Evolutionary conservation across 1,140 invertebrate species (phyloP).

Genomic region (Orchestia grillus): DNA sequence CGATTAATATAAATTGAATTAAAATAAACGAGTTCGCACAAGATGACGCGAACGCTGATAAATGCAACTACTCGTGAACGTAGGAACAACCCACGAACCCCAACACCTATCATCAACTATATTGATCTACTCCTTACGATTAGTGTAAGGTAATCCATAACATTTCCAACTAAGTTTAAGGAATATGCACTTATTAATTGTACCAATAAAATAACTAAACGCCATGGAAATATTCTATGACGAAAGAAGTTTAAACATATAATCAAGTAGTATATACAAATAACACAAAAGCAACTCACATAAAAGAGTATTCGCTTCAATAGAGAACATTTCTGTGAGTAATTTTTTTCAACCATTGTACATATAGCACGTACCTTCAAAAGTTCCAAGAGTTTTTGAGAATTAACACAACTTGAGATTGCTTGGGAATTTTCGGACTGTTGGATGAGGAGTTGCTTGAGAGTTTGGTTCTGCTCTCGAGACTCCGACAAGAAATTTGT

Average conservation of each 20-base stretch:
- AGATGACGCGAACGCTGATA: too few species aligned
- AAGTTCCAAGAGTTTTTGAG: conserved; percentile 74
- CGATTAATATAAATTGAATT: too few species aligned
- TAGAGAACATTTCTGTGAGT: too few species aligned
- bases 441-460: conserved; percentile 80
- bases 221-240: neutral
- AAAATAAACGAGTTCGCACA: too few species aligned
- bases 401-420: conserved; percentile 73
- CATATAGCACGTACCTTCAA: conserved; percentile 64
- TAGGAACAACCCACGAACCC: too few species aligned
- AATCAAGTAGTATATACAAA: neutral
- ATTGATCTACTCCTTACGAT: too few species aligned
- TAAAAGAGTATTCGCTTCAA: neutral
- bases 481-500: conserved; percentile 89
- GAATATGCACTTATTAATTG: too few species aligned
- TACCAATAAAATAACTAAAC: neutral
- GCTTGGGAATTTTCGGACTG: conserved; percentile 72
- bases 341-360: too few species aligned
- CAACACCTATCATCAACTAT: too few species aligned
- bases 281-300: neutral
- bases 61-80: too few species aligned
- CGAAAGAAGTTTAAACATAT: neutral
- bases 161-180: too few species aligned
- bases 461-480: conserved; percentile 74
- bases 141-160: too few species aligned